Evolutionary conservation across 2,888 invertebrate genomes (phyloP), one percentile per base, ranked within the genome.

Genomic region (Hoplodrina blanda): DNA sequence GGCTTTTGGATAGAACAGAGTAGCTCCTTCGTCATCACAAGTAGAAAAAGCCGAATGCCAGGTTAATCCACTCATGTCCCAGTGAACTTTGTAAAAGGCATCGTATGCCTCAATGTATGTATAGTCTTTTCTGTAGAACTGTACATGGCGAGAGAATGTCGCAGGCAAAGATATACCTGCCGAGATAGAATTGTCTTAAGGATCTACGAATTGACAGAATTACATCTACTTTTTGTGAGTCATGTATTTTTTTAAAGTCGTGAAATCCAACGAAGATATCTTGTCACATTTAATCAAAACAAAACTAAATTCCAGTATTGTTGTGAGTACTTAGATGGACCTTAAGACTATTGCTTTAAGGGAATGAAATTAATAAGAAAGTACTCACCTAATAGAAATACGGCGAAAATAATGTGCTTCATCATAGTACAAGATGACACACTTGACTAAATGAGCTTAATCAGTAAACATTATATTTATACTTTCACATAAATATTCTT

Each of bases 41-140:
- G 86, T 69, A 25, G 83, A 59, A 41, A 91, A 90, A 0, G 89
- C 87, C 0, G 80, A 68, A 11, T 73, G 75, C 89, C 89, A 91
- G 4, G 81, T 69, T 0, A 52, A 20, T 0, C 84, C 88, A 2
- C 71, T 75, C 0, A 37, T 2, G 46, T 86, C 88, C 84, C 82
- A 88, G 46, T 91, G 91, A 1, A 91, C 44, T 73, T 91, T 91
- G 62, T 91, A 91, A 62, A 87, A 90, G 0, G 90, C 90, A 52
- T 91, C 87, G 30, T 80, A 89, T 30, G 89, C 80, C 4, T 87
- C 78, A 6, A 87, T 41, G 57, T 89, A 91, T 0, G 81, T 87
- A 57, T 91, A 91, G 59, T 91, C 91, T 55, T 86, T 87, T 25
- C 91, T 77, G 41, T 84, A 91, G 65, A 91, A 91, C 17, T 83